phyloP scores from a whole-genome alignment of 1,140 invertebrate genomes.

The Philaenus spumarius region DNA sequence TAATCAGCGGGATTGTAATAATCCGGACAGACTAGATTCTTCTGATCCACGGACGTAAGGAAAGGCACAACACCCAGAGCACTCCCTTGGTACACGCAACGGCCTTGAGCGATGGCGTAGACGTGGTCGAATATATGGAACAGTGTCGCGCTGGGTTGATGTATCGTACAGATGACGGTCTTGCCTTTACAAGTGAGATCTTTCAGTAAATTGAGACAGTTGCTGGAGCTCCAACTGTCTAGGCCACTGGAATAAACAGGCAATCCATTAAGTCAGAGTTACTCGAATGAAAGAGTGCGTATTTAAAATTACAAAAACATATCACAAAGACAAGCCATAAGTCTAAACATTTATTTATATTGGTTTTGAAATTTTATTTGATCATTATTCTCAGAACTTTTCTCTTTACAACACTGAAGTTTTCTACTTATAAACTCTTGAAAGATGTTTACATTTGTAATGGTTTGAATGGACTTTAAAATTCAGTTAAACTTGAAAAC shows the following conservation, averaged over 20 bases:
- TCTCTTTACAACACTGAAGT: no score
- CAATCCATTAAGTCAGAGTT: background rate
- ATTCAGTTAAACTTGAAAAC: no score
- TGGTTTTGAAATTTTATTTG: no score
- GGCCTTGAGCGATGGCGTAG: conserved; percentile 83
- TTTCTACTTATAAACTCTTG: no score
- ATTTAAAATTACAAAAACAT: no score
- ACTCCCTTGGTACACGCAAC: conserved; percentile 85
- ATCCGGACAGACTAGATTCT: conserved; percentile 80
- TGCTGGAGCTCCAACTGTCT: conserved; percentile 88
- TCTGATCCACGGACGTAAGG: conserved; percentile 51
- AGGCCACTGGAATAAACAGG: conserved; percentile 54
- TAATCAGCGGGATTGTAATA: conserved; percentile 97
- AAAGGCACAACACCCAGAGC: conserved; percentile 79
- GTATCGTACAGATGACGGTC: conserved; percentile 86
- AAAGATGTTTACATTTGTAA: no score
- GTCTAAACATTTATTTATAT: no score
- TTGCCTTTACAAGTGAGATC: conserved; percentile 64
- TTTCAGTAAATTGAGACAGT: conserved; percentile 78
- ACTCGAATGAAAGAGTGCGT: background rate
- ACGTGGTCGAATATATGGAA: conserved; percentile 95
- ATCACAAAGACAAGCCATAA: no score
- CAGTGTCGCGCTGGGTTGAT: conserved; percentile 88
- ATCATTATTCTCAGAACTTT: no score
- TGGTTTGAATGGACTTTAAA: no score